These are phyloP conservation scores for Furnarius figulus DNA, from an alignment of 2,113 vertebrate species.

Conservation along the genomic window DNA sequence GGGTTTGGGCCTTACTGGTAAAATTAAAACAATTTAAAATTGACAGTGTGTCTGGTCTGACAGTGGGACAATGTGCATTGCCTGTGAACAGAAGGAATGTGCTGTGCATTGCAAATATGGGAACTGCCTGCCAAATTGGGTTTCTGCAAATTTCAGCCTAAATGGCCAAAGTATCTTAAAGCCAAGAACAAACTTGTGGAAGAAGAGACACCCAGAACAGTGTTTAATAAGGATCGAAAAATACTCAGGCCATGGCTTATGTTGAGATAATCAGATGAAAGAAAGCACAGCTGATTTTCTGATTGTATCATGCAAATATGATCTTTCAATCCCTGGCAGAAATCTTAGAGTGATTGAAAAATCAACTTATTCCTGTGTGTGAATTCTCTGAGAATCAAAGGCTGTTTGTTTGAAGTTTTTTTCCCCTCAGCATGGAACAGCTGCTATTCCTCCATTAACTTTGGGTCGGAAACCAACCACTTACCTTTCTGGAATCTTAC, in stretches of 20 bases:
- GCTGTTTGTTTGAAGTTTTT: not conserved
- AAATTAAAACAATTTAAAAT: not conserved
- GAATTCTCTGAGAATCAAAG: not conserved
- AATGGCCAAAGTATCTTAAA: not conserved
- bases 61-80: fast-evolving
- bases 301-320: not conserved
- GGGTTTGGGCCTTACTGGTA: not conserved
- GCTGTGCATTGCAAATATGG: not conserved
- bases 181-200: not conserved
- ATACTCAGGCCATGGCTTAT: not conserved
- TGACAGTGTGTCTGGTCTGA: not conserved
- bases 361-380: not conserved
- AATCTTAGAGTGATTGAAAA: not conserved
- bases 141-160: not conserved
- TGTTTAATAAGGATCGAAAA: not conserved
- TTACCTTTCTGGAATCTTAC: not conserved
- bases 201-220: not conserved
- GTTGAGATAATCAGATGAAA: not conserved
- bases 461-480: not conserved
- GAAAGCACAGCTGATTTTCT: not conserved
- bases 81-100: not conserved
- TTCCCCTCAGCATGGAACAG: not conserved
- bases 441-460: not conserved
- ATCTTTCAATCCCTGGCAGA: not conserved
- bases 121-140: not conserved